These are phyloP conservation scores for Heliothis virescens DNA, from an alignment of 1,140 invertebrate genomes.

Conservation along the genomic window DNA sequence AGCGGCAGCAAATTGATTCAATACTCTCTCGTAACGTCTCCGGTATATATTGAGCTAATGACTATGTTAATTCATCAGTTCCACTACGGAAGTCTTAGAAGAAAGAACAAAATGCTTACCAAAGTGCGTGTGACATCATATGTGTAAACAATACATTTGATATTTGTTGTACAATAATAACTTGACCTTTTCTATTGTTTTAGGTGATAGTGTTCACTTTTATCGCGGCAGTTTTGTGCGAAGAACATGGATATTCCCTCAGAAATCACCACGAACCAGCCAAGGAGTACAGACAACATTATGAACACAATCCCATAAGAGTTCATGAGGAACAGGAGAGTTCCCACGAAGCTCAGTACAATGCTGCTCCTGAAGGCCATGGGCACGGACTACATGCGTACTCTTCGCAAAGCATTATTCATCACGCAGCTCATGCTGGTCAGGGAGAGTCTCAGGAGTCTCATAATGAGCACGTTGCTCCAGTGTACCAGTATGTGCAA, in stretches of 20 bases:
- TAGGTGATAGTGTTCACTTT: constrained; percentile 71
- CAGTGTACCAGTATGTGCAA: constrained; percentile 60
- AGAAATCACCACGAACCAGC: constrained; percentile 67
- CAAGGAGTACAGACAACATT: constrained; percentile 67
- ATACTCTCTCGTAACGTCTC: constrained; percentile 85
- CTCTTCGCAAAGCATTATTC: constrained; percentile 68
- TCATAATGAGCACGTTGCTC: constrained; percentile 62
- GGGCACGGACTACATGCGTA: constrained; percentile 59
- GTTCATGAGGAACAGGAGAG: constrained; percentile 25
- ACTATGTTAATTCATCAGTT: constrained; percentile 84
- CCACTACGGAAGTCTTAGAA: constrained; percentile 79
- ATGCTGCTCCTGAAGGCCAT: constrained; percentile 38
- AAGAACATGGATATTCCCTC: constrained; percentile 70
- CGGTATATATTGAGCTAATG: constrained; percentile 84
- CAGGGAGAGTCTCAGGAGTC: constrained; percentile 68
- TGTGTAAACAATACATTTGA: constrained; percentile 38
- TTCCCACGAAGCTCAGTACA: constrained; percentile 31
- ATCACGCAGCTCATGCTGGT: constrained; percentile 58
- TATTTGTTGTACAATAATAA: constrained; percentile 17
- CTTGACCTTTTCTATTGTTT: constrained; percentile 54
- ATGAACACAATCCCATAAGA: constrained; percentile 36
- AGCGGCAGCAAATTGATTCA: constrained; percentile 81
- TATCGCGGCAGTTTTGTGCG: constrained; percentile 59
- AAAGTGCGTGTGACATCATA: constrained; percentile 69
- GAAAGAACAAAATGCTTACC: constrained; percentile 81